Evolutionary conservation across 2,888 invertebrate species (phyloP), one percentile per base, ranked within the genome.

Genomic region (Azorinus chamasolen): DNA sequence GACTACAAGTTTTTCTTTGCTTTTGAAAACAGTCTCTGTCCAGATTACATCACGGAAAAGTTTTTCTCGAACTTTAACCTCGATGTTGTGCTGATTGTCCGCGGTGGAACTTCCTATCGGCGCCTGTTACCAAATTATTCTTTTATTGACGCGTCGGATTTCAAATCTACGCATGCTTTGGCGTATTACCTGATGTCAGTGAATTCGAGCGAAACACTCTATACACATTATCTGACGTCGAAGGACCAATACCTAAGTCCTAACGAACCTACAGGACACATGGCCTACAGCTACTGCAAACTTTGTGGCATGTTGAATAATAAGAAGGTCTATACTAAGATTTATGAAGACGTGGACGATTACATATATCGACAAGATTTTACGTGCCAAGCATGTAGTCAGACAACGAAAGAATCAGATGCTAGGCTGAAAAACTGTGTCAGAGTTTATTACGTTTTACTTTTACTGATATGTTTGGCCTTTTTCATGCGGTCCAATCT

Each of bases 11-110:
- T 65, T 57, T 79, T 62, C 53, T 58, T 79, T 20, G 61, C 79
- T 10, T 79, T 79, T 53, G 79, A 79, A 62, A 79, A 75, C 20
- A 39, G 74, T 2, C 54, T 79, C 39, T 79, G 79, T 53, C 53
- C 62, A 14, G 58, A 64, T 8, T 79, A 74, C 51, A 71, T 79
- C 51, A 59, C 79, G 1, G 74, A 79, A 43, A 79, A 79, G 46
- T 18, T 79, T 12, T 75, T 54, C 32, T 71, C 74, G n/a, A 79
- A 79, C 25, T 79, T 37, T 39, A 74, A 74, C n/a, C 75, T 66
- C 32, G 79, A 79, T 32, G 59, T 59, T 39, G 55, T 79, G n/a
- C 37, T 59, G 0, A 45, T 79, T n/a, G 64, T 68, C 0, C 27
- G 71, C 1, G 79, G 79, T 25, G 79, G 79, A 5, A 59, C 32